phyloP scores from a whole-genome alignment of 2,113 vertebrate species.

The Oplegnathus fasciatus region DNA sequence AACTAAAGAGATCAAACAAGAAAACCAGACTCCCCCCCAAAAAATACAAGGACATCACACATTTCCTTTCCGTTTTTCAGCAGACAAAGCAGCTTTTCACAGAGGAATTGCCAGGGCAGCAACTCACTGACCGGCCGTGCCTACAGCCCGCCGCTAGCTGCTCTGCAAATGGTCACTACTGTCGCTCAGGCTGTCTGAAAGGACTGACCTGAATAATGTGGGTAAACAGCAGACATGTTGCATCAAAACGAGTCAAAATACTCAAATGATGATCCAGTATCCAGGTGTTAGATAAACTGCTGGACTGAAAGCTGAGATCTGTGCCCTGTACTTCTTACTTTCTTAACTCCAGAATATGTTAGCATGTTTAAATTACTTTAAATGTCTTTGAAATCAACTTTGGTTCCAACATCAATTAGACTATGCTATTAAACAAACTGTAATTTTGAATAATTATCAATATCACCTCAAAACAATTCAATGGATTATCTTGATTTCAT shows the following conservation, averaged over 20 bases:
- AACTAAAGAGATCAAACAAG: conserved; percentile 13
- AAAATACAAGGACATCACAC: conserved; percentile 32
- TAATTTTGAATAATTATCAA: not conserved
- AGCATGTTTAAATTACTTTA: not conserved
- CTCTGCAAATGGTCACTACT: conserved; percentile 1
- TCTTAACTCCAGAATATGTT: not conserved
- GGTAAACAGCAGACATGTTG: not conserved
- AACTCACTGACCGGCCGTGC: conserved; percentile 32
- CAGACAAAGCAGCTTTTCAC: conserved; percentile 66
- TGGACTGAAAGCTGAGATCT: not conserved
- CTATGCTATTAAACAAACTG: not conserved
- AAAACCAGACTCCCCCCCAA: not conserved
- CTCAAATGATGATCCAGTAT: not conserved
- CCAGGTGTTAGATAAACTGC: not conserved
- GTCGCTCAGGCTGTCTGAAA: not conserved
- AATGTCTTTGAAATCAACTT: not conserved
- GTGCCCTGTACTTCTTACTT: not conserved
- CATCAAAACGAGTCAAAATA: not conserved
- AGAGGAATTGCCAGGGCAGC: conserved; percentile 29
- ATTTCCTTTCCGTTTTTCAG: conserved; percentile 33
- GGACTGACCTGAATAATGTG: not conserved
- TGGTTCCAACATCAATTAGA: not conserved
- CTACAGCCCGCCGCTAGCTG: conserved; percentile 20
- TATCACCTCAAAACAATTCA: not conserved
- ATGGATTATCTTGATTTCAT: not conserved